A percentile compares a stretch with the other conserved stretches of the same genome.
Conservation (phyloP, 2,113 vertebrate species). For the Onychostoma macrolepis region DNA sequence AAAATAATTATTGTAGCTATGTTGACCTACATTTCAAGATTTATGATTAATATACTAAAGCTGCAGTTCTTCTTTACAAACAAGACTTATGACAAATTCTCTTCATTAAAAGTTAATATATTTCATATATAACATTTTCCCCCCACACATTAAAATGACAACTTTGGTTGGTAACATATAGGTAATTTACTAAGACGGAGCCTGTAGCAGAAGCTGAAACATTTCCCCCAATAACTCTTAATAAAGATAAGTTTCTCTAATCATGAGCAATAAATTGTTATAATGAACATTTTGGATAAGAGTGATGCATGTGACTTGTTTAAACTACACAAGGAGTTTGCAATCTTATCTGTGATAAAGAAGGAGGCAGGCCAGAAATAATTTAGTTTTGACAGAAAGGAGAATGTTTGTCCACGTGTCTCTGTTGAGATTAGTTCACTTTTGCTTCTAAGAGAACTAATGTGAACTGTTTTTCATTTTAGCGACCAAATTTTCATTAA, state of each 20-base stretch:
- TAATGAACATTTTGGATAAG: background rate
- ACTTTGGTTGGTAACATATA: background rate
- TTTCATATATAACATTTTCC: background rate
- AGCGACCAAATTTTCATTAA: background rate
- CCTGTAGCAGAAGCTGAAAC: background rate
- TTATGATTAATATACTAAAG: background rate
- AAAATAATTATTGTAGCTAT: background rate
- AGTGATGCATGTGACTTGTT: background rate
- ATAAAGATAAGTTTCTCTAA: constrained; percentile 6
- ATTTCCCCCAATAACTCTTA: background rate
- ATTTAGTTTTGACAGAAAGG: constrained; percentile 11
- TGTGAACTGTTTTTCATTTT: background rate
- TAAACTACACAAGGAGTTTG: background rate
- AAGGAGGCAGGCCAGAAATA: background rate
- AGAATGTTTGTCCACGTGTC: background rate
- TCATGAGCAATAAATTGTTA: background rate
- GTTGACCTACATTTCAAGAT: background rate
- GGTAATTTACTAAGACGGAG: background rate
- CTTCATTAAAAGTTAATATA: background rate
- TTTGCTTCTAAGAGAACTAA: background rate
- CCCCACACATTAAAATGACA: background rate
- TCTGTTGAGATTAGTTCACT: background rate
- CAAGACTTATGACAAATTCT: background rate
- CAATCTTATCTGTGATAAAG: background rate
- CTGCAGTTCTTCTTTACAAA: background rate